phyloP scores from a whole-genome alignment of 2,888 invertebrate species.

The Chironomus tentans region DNA sequence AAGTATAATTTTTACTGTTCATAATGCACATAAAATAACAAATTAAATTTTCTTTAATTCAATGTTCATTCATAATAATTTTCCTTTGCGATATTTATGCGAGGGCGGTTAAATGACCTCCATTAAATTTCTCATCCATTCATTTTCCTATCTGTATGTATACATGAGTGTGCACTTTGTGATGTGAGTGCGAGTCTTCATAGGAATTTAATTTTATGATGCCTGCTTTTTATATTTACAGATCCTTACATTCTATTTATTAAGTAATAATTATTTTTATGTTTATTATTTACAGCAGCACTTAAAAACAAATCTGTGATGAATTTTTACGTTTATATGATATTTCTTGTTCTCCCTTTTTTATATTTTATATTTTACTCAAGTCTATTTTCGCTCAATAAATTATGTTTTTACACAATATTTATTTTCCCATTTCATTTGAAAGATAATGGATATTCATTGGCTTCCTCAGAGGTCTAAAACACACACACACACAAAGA shows the following conservation, averaged over 20 bases:
- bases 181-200: conserved; percentile 1
- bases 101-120: not conserved
- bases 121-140: not conserved
- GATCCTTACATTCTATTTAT: conserved; percentile 4
- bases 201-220: conserved; percentile 16
- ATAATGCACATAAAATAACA: conserved; percentile 4
- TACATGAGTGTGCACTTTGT: not conserved
- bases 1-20: not conserved
- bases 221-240: conserved; percentile 17
- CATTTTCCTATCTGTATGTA: not conserved
- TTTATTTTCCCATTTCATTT: not conserved
- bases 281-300: conserved; percentile 11
- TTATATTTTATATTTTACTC: not conserved
- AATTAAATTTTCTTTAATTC: not conserved
- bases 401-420: not conserved
- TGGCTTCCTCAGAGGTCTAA: not conserved
- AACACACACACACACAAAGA: not conserved
- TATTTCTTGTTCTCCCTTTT: not conserved
- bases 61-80: not conserved
- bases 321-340: not conserved
- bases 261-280: conserved; percentile 24
- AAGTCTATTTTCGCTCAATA: conserved; percentile 14
- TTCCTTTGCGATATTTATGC: not conserved
- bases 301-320: conserved; percentile 9
- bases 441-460: not conserved